These are phyloP conservation scores for Oceanodroma tethys DNA, from an alignment of 2,113 vertebrate species.

Conservation along the genomic window DNA sequence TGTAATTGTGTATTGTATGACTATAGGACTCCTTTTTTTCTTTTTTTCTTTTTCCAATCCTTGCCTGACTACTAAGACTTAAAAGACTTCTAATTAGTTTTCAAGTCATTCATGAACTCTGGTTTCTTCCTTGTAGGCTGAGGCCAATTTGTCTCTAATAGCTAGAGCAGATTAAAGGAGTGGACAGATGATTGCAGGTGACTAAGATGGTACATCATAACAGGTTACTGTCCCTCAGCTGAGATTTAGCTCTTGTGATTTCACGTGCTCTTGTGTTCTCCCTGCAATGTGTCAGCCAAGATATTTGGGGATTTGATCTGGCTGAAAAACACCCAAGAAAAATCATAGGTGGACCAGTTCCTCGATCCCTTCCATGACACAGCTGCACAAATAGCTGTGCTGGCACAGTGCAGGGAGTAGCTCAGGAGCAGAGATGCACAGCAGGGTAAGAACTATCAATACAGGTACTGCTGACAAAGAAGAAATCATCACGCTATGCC, in stretches of 20 bases:
- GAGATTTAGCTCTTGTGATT: neutral
- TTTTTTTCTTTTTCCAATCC: neutral
- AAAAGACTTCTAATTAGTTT: neutral
- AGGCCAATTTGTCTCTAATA: neutral
- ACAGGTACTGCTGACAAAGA: neutral
- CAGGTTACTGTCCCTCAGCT: neutral
- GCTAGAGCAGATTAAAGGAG: neutral
- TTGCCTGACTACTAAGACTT: neutral
- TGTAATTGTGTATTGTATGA: neutral
- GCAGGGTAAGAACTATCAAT: neutral
- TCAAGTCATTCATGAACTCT: neutral
- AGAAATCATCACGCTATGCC: neutral
- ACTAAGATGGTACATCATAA: neutral
- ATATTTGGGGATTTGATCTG: neutral
- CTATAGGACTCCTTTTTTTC: neutral
- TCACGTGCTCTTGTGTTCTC: neutral
- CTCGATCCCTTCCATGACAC: neutral
- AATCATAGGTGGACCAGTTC: neutral
- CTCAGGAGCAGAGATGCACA: neutral
- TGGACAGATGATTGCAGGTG: neutral
- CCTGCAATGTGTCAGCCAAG: neutral
- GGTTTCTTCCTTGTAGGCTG: neutral
- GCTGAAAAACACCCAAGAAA: neutral
- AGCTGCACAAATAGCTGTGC: neutral
- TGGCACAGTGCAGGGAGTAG: neutral